Conservation (phyloP, 2,888 invertebrate genomes). For the Drosophila subquinaria region DNA sequence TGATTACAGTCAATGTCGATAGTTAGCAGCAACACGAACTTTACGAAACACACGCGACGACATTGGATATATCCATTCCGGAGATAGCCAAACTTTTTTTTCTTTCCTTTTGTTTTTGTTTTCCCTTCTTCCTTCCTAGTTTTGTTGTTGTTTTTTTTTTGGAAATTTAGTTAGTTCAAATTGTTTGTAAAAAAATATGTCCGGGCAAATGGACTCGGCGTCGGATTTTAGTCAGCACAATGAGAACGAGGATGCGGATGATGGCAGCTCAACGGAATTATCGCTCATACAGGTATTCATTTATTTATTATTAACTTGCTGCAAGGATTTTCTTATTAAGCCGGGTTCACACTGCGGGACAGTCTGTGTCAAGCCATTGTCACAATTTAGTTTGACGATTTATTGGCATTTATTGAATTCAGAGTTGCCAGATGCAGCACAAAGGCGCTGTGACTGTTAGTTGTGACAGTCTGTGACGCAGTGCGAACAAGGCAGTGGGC, state of each 20-base stretch:
- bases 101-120: slow-evolving; percentile 7
- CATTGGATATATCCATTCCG: slow-evolving; percentile 63
- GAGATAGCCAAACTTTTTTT: slow-evolving; percentile 58
- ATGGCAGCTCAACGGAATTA: slow-evolving; percentile 52
- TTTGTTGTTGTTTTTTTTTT: slow-evolving; percentile 9
- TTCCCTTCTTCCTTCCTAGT: slow-evolving; percentile 8
- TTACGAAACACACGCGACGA: slow-evolving; percentile 53
- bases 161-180: slow-evolving; percentile 46
- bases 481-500: too few species aligned
- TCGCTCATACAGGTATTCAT: slow-evolving; percentile 46
- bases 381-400: too few species aligned
- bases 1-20: slow-evolving; percentile 74
- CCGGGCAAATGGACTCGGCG: slow-evolving; percentile 20
- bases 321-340: too few species aligned
- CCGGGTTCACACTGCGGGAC: too few species aligned
- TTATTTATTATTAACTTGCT: too few species aligned
- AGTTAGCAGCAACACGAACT: slow-evolving; percentile 57
- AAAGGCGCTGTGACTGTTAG: too few species aligned
- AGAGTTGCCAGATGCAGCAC: too few species aligned
- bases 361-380: too few species aligned
- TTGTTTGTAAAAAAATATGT: slow-evolving; percentile 31
- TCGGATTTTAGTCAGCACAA: slow-evolving; percentile 38
- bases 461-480: too few species aligned
- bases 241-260: slow-evolving; percentile 53
- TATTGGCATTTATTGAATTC: too few species aligned